Evolutionary conservation across 53 echinoderm and acorn worm genomes (phyloP).

Genomic region (Zoroaster sp.): DNA sequence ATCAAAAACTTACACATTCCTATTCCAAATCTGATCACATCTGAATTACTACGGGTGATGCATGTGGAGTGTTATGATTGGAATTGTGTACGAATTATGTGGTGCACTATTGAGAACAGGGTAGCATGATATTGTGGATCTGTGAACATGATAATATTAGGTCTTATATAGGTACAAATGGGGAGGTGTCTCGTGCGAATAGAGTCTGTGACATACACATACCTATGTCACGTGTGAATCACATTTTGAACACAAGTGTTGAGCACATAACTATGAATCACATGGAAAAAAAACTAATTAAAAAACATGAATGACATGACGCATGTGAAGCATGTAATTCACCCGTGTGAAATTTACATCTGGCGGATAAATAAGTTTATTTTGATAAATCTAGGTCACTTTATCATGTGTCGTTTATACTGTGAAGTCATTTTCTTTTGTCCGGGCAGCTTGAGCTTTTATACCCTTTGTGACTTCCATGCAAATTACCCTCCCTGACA

Average conservation of each 20-base stretch:
- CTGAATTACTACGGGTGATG: not conserved
- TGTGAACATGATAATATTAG: too few relatives aligned
- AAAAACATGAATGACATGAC: not conserved
- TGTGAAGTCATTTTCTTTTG: not conserved
- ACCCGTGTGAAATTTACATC: not conserved
- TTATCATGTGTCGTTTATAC: slow-evolving; percentile 3
- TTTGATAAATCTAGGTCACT: not conserved
- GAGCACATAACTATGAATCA: too few relatives aligned
- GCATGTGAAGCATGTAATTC: not conserved
- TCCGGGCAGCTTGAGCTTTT: not conserved
- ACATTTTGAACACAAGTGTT: too few relatives aligned
- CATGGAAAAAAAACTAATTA: too few relatives aligned
- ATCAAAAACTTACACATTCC: not conserved
- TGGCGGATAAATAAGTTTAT: not conserved
- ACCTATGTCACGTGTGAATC: too few relatives aligned
- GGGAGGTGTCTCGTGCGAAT: too few relatives aligned
- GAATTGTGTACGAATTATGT: too few relatives aligned
- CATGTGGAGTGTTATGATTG: not conserved
- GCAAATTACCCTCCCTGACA: not conserved
- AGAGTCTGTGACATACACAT: too few relatives aligned
- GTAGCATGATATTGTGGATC: too few relatives aligned
- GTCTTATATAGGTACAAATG: too few relatives aligned
- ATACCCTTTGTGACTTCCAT: not conserved
- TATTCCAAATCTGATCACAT: too few relatives aligned
- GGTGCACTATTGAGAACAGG: too few relatives aligned